Conservation (phyloP, 2,113 vertebrate species). For the Cavia porcellus region DNA sequence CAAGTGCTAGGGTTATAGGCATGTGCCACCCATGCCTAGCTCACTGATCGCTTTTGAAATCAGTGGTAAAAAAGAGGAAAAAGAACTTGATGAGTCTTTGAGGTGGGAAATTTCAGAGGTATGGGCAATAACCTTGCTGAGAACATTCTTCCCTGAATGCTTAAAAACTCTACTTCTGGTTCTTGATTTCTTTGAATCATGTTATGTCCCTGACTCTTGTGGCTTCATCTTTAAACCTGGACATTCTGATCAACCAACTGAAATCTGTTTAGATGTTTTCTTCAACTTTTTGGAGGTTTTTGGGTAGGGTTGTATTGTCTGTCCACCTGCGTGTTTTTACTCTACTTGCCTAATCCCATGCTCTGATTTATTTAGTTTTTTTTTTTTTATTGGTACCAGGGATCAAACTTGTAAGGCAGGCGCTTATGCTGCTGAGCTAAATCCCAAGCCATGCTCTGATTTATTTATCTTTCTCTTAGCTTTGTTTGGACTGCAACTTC, state of each 20-base stretch:
- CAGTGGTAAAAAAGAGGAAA: neutral
- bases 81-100: neutral
- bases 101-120: neutral
- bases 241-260: neutral
- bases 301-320: accelerated
- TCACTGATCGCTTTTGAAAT: neutral
- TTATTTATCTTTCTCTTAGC: neutral
- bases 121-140: neutral
- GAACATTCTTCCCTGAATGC: neutral
- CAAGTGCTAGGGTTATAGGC: neutral
- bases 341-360: accelerated
- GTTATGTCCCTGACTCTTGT: neutral
- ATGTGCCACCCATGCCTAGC: neutral
- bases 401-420: no score
- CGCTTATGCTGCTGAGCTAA: no score
- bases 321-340: neutral
- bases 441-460: no score
- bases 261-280: neutral
- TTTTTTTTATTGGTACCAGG: no score
- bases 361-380: no score
- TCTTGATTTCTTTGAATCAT: neutral
- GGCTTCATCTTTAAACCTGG: neutral
- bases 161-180: neutral
- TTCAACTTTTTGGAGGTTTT: neutral
- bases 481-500: neutral